These are phyloP conservation scores for Pangasianodon gigas DNA, from an alignment of 2,113 vertebrate genomes.

Conservation along the genomic window DNA sequence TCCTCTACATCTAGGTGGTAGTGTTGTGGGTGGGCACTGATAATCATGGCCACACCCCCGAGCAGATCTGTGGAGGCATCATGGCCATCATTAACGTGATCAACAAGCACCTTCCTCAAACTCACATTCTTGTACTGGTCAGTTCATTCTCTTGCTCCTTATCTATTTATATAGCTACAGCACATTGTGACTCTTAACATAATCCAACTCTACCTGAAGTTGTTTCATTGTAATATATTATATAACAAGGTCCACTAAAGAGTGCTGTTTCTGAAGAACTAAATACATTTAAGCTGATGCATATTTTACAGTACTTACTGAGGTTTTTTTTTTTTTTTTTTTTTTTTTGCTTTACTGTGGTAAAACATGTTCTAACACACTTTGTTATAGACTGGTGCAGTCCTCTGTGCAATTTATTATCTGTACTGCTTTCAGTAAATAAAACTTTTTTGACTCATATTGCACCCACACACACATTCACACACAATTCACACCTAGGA, in stretches of 20 bases:
- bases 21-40: slow-evolving; percentile 90
- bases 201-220: neutral
- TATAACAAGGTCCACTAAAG: neutral
- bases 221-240: neutral
- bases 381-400: neutral
- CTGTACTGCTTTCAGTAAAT: neutral
- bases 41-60: slow-evolving; percentile 82
- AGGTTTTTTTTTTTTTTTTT: neutral
- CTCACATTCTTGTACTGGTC: slow-evolving; percentile 83
- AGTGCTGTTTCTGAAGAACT: neutral
- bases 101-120: slow-evolving; percentile 79
- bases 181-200: neutral
- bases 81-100: slow-evolving; percentile 80
- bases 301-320: neutral
- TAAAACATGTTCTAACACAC: neutral
- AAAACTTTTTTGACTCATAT: neutral
- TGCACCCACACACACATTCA: neutral
- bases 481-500: neutral
- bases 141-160: slow-evolving; percentile 56
- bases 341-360: too few relatives aligned
- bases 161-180: neutral
- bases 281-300: neutral
- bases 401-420: neutral
- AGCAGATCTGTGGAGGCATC: slow-evolving; percentile 83
- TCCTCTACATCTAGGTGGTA: slow-evolving; percentile 74